Evolutionary conservation across 2,888 invertebrate species (phyloP).

Genomic region (Patella ulyssiponensis): DNA sequence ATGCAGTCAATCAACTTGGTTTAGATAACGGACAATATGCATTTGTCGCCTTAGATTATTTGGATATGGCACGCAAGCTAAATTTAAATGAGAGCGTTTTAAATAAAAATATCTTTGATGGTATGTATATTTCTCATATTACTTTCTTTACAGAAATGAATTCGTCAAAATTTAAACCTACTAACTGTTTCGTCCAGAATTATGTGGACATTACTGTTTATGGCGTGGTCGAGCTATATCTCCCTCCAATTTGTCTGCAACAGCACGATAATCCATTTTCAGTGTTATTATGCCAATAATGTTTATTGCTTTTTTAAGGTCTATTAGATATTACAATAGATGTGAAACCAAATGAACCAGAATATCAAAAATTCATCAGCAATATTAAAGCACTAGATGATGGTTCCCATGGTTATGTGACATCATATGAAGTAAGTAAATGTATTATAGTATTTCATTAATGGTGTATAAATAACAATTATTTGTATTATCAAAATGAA

Average conservation of each 20-base stretch:
- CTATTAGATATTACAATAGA: constrained; percentile 52
- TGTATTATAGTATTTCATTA: too few relatives aligned
- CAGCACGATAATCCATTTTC: too few relatives aligned
- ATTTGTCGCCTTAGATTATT: constrained; percentile 58
- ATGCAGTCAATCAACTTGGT: constrained; percentile 45
- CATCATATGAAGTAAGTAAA: background rate
- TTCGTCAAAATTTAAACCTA: too few relatives aligned
- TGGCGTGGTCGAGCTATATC: too few relatives aligned
- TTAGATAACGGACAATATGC: constrained; percentile 54
- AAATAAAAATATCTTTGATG: constrained; percentile 15
- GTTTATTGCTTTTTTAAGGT: constrained; percentile 32
- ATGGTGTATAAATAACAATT: too few relatives aligned
- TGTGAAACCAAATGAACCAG: constrained; percentile 38
- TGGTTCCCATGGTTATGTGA: background rate
- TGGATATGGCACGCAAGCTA: constrained; percentile 33
- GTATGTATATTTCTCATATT: background rate
- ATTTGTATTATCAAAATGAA: too few relatives aligned
- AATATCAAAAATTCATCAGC: background rate
- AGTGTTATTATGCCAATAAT: too few relatives aligned
- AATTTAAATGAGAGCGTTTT: background rate
- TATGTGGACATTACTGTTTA: too few relatives aligned
- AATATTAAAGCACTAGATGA: background rate
- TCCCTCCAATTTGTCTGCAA: too few relatives aligned
- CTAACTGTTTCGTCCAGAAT: too few relatives aligned
- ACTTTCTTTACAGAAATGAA: too few relatives aligned